A percentile compares a stretch with the other conserved stretches of the same genome.
Conservation (phyloP, 1,140 invertebrate species). For the Phymorhynchus buccinoides region DNA sequence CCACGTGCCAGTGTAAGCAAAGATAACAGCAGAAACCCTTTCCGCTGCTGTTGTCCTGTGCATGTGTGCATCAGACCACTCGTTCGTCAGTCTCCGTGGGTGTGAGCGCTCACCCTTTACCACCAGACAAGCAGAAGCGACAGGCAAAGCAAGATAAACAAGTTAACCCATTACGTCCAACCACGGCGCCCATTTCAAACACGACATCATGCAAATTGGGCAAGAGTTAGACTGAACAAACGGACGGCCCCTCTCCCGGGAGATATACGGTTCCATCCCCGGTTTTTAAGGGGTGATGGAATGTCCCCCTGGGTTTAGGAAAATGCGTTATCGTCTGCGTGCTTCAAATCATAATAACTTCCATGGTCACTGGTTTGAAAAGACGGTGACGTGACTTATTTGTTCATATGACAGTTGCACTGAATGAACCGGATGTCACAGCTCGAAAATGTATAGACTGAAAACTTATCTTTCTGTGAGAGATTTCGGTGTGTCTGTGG, state of each 20-base stretch:
- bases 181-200: background rate
- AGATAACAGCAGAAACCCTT: background rate
- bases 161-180: background rate
- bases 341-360: background rate
- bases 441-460: no score
- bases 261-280: conserved; percentile 4
- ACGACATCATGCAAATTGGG: conserved; percentile 25
- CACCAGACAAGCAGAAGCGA: background rate
- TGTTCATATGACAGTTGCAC: background rate
- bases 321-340: conserved; percentile 5
- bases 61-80: background rate
- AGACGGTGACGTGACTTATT: background rate
- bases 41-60: background rate
- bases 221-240: conserved; percentile 5
- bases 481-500: no score
- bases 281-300: background rate
- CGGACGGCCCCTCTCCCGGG: background rate
- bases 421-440: background rate
- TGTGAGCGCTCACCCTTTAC: background rate
- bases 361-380: background rate
- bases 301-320: background rate
- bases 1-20: background rate
- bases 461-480: no score
- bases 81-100: background rate
- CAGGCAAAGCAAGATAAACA: background rate